Conservation (phyloP, 2,113 vertebrate species). For the Glaucidium brasilianum region DNA sequence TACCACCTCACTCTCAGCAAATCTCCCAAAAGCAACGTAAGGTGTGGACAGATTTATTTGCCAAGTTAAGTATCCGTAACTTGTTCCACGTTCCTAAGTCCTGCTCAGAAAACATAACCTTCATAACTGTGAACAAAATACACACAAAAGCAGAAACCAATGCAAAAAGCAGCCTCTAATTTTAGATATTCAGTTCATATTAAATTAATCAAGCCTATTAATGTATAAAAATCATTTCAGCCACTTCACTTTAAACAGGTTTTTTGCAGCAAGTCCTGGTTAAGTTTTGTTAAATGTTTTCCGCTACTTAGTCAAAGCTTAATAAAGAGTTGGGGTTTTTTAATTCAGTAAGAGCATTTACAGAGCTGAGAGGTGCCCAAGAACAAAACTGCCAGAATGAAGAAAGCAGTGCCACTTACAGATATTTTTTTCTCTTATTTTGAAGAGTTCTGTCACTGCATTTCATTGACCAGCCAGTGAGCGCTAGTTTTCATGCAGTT, state of each 20-base stretch:
- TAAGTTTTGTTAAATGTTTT: background rate
- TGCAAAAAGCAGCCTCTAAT: background rate
- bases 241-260: background rate
- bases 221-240: background rate
- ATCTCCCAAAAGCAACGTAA: background rate
- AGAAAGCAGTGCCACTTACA: background rate
- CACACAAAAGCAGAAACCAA: background rate
- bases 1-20: background rate
- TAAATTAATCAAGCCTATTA: background rate
- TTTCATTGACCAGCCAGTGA: background rate
- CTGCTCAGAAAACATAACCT: background rate
- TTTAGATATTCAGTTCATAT: background rate
- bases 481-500: background rate
- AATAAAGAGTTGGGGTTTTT: background rate
- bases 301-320: background rate
- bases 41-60: constrained; percentile 15
- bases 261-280: background rate
- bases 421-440: background rate
- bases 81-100: background rate
- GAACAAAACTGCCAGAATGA: background rate
- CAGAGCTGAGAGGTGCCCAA: background rate
- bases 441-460: background rate
- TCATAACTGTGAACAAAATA: background rate
- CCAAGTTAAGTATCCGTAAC: constrained; percentile 19
- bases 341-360: background rate